phyloP scores from a whole-genome alignment of 2,888 invertebrate species.

The Loripinus fragilis region DNA sequence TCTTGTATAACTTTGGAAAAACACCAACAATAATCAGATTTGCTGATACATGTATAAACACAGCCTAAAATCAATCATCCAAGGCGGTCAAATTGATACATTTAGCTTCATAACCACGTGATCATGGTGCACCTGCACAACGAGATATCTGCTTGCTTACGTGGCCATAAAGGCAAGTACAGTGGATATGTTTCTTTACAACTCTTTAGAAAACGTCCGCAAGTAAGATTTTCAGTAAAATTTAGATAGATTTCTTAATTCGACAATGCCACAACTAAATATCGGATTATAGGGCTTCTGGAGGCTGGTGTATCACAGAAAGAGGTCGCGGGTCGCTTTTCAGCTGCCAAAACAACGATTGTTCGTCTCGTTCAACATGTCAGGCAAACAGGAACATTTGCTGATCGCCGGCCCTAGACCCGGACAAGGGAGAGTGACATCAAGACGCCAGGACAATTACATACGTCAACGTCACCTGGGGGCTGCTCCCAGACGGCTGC shows the following conservation, averaged over 20 bases:
- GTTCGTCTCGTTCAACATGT: neutral
- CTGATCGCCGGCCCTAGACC: too few relatives aligned
- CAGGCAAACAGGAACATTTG: neutral
- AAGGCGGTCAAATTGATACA: neutral
- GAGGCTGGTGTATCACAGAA: neutral
- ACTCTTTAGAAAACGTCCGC: neutral
- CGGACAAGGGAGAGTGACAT: too few relatives aligned
- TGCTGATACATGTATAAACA: neutral
- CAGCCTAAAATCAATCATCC: too few relatives aligned
- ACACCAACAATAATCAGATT: neutral
- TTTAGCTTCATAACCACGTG: neutral
- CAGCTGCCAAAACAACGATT: neutral
- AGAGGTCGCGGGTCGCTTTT: neutral
- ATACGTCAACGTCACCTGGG: too few relatives aligned
- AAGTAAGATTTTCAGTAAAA: too few relatives aligned
- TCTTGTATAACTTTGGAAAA: too few relatives aligned
- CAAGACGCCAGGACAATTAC: too few relatives aligned
- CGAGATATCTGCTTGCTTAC: too few relatives aligned
- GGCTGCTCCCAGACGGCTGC: neutral
- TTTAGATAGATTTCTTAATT: neutral
- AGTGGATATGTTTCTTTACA: neutral
- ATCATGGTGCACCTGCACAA: neutral
- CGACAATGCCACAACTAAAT: neutral
- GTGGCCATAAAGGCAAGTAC: too few relatives aligned
- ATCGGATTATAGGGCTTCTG: slow-evolving; percentile 3